Evolutionary conservation across 2,113 vertebrate species (phyloP), one percentile per base, ranked within the genome.

Genomic region (Cololabis saira): DNA sequence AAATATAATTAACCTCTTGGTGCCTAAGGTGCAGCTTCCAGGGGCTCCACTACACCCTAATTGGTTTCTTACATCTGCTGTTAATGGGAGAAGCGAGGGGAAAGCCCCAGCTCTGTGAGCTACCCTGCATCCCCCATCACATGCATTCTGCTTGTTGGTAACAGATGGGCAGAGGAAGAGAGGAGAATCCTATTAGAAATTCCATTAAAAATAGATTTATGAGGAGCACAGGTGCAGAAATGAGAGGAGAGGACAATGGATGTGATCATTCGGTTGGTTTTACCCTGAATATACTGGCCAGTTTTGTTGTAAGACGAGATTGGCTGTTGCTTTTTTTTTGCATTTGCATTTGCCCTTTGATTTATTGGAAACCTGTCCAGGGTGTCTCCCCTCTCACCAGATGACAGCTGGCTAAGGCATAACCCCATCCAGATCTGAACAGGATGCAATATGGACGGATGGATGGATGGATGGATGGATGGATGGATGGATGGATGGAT

Each of bases 161-260:
- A 72, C 85, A 89, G 85, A 90, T 90, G 85, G 80, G 64, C 68
- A 71, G 50, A 77, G 15, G 13, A 63, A 17, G 57, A 57, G 50
- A 47, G 51, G 61, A 74, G 67, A 73, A 52, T 70, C 71, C 49
- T 76, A 78, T 83, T 78, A 85, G 74, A 80, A 62, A 85, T 76
- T 48, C 63, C 73, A 87, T 84, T 79, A 83, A 87, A 86, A 73
- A 87, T 86, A 65, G 43, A 86, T 89, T 67, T 44, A 80, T 81
- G 57, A 73, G 50, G 50, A 78, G 18, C 51, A 82, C 82, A 83
- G 85, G 73, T 90, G 82, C 69, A 30, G 57, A 80, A 61, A 76
- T 71, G 78, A 71, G 60, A 58, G 65, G 24, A 27, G 10, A 17
- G 27, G 30, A 54, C 5, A 27, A 21, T 16, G 40, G 52, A 24